phyloP scores from a whole-genome alignment of 1,140 invertebrate genomes.

The Drosophila bipectinata region DNA sequence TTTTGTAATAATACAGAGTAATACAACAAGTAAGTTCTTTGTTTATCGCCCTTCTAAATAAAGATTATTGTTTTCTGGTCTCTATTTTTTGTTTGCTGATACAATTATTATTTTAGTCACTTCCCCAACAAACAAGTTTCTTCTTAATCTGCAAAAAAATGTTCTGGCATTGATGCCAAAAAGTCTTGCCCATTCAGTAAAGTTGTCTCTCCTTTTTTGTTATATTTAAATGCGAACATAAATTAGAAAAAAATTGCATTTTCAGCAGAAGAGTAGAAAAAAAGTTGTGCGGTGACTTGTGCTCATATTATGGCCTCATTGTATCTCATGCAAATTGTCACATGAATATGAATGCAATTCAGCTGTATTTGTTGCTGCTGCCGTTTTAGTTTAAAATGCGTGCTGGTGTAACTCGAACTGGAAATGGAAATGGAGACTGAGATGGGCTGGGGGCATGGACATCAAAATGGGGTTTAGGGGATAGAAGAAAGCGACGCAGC shows the following conservation, averaged over 20 bases:
- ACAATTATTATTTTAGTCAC: background rate
- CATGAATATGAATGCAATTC: constrained; percentile 51
- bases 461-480: constrained; percentile 3
- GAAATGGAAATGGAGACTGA: constrained; percentile 36
- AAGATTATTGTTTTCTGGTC: background rate
- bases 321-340: constrained; percentile 53
- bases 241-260: constrained; percentile 43
- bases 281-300: constrained; percentile 35
- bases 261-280: constrained; percentile 24
- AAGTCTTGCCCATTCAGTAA: constrained; percentile 30
- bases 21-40: background rate
- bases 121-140: constrained; percentile 6
- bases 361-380: constrained; percentile 21
- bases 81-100: background rate
- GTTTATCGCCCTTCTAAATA: background rate
- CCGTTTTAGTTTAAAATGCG: constrained; percentile 34
- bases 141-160: constrained; percentile 13
- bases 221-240: constrained; percentile 37
- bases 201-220: constrained; percentile 23
- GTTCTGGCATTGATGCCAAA: constrained; percentile 23
- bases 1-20: too few species aligned
- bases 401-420: constrained; percentile 30
- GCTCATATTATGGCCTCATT: constrained; percentile 47
- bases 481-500: constrained; percentile 5
- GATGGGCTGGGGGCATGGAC: constrained; percentile 9